Percentiles rank a stretch among this genome's conserved stretches.
These are phyloP conservation scores for Scarus forsteni DNA, from an alignment of 2,797 vertebrate species.

Conservation along the genomic window DNA sequence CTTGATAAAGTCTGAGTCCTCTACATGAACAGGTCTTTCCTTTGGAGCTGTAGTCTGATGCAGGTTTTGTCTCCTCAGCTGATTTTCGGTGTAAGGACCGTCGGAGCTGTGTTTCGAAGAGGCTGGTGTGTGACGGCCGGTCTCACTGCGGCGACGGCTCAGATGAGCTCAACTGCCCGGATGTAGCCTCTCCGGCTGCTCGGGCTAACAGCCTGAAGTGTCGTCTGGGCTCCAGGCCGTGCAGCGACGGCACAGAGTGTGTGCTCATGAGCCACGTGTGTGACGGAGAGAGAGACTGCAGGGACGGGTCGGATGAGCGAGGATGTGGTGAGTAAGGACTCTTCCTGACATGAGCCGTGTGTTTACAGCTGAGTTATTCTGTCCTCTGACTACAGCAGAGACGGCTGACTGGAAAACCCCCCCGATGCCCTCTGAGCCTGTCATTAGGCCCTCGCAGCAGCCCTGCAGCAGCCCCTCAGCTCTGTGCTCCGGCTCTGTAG, in stretches of 20 bases:
- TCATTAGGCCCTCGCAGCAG: conserved; percentile 23
- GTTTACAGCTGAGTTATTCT: too few relatives aligned
- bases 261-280: conserved; percentile 83
- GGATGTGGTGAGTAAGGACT: conserved; percentile 75
- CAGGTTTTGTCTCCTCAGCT: too few relatives aligned
- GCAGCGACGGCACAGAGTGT: conserved; percentile 74
- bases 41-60: too few relatives aligned
- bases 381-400: background rate
- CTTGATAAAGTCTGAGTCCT: too few relatives aligned
- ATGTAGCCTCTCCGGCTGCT: background rate
- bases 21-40: too few relatives aligned
- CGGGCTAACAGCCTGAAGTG: conserved; percentile 11
- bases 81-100: conserved; percentile 70
- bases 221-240: conserved; percentile 68
- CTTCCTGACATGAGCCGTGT: too few relatives aligned
- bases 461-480: conserved; percentile 71
- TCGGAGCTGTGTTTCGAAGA: conserved; percentile 57
- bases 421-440: accelerated
- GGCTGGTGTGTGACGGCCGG: conserved; percentile 74
- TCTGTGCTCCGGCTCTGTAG: conserved; percentile 73
- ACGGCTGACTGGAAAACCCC: accelerated
- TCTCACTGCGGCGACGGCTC: conserved; percentile 77
- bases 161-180: conserved; percentile 64
- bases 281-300: conserved; percentile 85
- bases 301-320: conserved; percentile 89